These are phyloP conservation scores for Merodon equestris DNA, from an alignment of 2,888 invertebrate species.

Conservation along the genomic window DNA sequence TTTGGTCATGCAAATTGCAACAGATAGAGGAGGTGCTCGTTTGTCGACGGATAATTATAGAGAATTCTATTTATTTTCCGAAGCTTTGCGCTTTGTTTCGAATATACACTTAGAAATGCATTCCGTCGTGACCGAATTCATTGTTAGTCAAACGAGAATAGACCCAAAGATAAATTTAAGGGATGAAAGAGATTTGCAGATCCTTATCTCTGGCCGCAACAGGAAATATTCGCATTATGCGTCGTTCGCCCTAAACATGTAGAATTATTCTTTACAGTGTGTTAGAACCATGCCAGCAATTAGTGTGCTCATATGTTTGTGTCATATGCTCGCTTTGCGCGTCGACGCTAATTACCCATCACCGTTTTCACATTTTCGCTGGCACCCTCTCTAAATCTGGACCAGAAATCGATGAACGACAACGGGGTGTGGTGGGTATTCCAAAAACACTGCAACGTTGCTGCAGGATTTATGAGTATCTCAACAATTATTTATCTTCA, in stretches of 20 bases:
- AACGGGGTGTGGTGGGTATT: constrained; percentile 21
- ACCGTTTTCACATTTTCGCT: background rate
- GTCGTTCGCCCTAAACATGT: no score
- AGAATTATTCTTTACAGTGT: constrained; percentile 19
- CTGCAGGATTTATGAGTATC: constrained; percentile 26
- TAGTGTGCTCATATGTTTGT: constrained; percentile 52
- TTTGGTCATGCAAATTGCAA: constrained; percentile 53
- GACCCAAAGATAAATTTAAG: no score
- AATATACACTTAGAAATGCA: background rate
- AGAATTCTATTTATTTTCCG: constrained; percentile 7
- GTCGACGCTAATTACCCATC: constrained; percentile 49
- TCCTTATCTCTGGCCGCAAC: background rate
- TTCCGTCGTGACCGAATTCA: constrained; percentile 24
- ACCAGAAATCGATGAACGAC: constrained; percentile 22
- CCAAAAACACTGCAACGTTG: no score
- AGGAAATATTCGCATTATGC: background rate
- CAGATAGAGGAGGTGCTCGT: constrained; percentile 1
- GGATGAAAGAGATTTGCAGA: background rate
- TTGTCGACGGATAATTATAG: constrained; percentile 37
- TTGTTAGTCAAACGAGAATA: constrained; percentile 5
- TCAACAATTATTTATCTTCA: constrained; percentile 45
- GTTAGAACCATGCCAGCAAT: constrained; percentile 48
- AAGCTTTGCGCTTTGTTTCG: constrained; percentile 2
- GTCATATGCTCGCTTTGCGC: constrained; percentile 41
- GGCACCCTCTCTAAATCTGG: constrained; percentile 24